Base-by-base conservation (phyloP, 2,888 invertebrate species). In the Siphlonurus alternatus region DNA sequence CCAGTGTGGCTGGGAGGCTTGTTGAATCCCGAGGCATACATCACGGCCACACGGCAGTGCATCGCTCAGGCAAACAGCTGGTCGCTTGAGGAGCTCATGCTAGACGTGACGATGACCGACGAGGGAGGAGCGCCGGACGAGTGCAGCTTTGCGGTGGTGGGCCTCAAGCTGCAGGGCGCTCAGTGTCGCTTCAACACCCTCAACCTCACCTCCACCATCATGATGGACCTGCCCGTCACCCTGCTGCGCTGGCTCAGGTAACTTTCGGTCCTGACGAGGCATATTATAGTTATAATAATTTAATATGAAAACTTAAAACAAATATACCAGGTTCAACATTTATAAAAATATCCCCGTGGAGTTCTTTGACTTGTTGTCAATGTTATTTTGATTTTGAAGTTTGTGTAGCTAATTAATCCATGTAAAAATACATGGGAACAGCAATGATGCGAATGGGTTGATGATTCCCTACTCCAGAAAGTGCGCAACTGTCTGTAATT, bases 11-110 rank as follows among this genome's bases (percentile, higher is more conserved):
- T 99, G 61, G 99, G 99, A 64, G 98, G 99, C 15, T 80, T 99
- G 64, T 84, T 99, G 71, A 97, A 97, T 76, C 97, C 99, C 0
- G 99, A 99, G 77, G 99, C 99, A 0, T 99, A 97, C 76, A 93
- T 99, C 69, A 99, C 99, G 0, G 99, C 99, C 2, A 99, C 98
- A 1, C 83, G 99, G 22, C 99, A 99, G 75, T 97, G 94, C 76
- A 95, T 99, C 60, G 98, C 97, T 0, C 94, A 94, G 74, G 93
- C 92, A 0, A 98, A 98, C 76, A 93, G 90, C 70, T 92, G 92
- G 92, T 96, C 98, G 0, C 81, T 99, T 59, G 99, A 99, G 77
- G 98, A 99, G 77, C 81, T 99, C 18, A 85, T 90, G 69, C 78
- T 96, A 67, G 88, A 91, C 76, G 92, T 92, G 65, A 81, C 81